These are phyloP conservation scores for Corynorhinus townsendii DNA, from an alignment of 2,113 vertebrate genomes.

Conservation along the genomic window DNA sequence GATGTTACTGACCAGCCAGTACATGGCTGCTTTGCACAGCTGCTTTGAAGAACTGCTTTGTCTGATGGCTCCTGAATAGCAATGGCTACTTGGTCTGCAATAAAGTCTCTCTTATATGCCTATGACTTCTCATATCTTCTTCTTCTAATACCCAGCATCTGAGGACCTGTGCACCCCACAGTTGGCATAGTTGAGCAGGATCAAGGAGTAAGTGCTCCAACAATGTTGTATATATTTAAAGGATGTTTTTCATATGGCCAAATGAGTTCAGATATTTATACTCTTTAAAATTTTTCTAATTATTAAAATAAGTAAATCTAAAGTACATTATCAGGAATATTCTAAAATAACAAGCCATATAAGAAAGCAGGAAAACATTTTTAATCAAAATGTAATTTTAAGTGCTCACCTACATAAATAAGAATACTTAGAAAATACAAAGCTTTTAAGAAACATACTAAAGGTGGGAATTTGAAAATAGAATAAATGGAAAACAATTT, in stretches of 20 bases:
- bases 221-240: not conserved
- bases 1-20: too few species aligned
- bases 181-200: too few species aligned
- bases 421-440: not conserved
- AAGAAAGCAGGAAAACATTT: not conserved
- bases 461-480: slow-evolving; percentile 32
- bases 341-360: slow-evolving; percentile 6
- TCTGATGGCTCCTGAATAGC: too few species aligned
- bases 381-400: slow-evolving; percentile 9
- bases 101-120: too few species aligned
- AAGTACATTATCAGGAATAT: not conserved
- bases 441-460: not conserved
- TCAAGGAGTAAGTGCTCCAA: too few species aligned
- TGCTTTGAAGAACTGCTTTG: too few species aligned
- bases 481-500: slow-evolving; percentile 7
- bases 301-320: slow-evolving; percentile 14
- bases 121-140: too few species aligned
- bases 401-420: slow-evolving; percentile 2
- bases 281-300: not conserved
- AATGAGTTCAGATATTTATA: slow-evolving; percentile 24
- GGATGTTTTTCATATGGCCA: slow-evolving; percentile 10
- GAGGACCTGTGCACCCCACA: too few species aligned
- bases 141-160: too few species aligned
- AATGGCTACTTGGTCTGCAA: too few species aligned
- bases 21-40: too few species aligned